Base-by-base conservation (phyloP, 1,140 invertebrate genomes). In the Probaryconus sp. region DNA sequence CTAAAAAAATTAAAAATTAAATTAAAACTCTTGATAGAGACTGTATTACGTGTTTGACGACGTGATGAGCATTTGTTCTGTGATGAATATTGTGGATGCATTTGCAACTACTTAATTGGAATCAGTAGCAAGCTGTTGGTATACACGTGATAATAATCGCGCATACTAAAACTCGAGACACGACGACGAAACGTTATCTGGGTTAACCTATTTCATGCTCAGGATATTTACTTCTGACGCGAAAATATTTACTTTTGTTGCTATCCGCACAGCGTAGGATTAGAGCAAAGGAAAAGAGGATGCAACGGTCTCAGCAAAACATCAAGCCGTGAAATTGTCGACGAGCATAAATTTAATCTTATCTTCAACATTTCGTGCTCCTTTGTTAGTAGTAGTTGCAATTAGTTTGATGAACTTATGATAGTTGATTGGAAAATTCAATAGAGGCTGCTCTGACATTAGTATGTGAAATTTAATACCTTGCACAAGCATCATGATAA, bases 71-170 rank as follows among this genome's bases (percentile, higher is more conserved):
- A 42, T 51, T 42, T 51, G 45, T 50, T 40, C 43, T 24, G 40
- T 40, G 56, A 61, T 28, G 43, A n/a, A 40, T 61, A 60, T 40
- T 40, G 24, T 48, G 56, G 33, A 48, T 48, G 14, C 56, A 61
- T 63, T 42, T 63, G 58, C 58, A 50, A 42, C 45, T 63, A 31
- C 58, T 63, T 63, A 63, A 63, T 40, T 63, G 11, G 58, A 63
- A 63, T 63, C 33, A 63, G 58, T 35, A 26, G 28, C 45, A 33
- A 65, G 61, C 48, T 37, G 33, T 65, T 47, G 40, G 40, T 48
- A 40, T 33, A 47, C 20, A 48, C 17, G 47, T 38, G 50, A 65
- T 65, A 38, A 55, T 65, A 48, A 55, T 55, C 47, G 40, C 35
- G 5, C 20, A 61, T 26, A 35, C 61, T 55, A 47, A 65, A 65